Base-by-base conservation (phyloP, 37 sponge, comb jelly and placozoan species). In the Spongia lamella region DNA sequence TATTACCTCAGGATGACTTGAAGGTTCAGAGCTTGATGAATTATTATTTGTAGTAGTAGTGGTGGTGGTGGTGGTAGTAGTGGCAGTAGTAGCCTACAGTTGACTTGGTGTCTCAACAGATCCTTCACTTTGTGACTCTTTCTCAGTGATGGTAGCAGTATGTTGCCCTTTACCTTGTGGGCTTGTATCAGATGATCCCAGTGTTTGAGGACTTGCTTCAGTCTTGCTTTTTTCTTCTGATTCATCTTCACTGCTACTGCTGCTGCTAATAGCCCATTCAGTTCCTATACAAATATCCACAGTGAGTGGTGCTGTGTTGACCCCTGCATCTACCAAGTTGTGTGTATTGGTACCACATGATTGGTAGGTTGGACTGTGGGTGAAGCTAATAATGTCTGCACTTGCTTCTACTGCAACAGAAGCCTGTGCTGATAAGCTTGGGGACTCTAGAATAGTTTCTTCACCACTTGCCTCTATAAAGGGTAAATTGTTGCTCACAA, bases 231-330 rank as follows among this genome's bases (percentile, higher is more conserved):
- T 7, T 39, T 21, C 5, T 43, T 3, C 3, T 7, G 7, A 3
- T 69, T 39, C 26, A 11, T 2, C 17, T 5, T 39, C 49, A 19
- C 70, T 69, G 7, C 70, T 49, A 40, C 22, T 19, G 53, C 26
- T 32, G 6, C 25, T 30, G 26, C 29, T 24, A 21, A 11, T 58
- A 15, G 60, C 29, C 83, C 75, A 74, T 34, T 82, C 83, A 16
- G 83, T 82, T 21, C 83, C 83, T 6, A 82, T 75, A 17, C 66
- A 64, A 11, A 55, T 30, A 53, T 75, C 73, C 29, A 73, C 75
- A 0, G 33, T 82, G 1, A 74, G 21, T 29, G 83, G 83, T 15
- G 56, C 83, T 16, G 83, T 82, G 35, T 27, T 66, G 19, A 73
- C 47, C 0, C 32, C 61, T 17, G 31, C 54, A 3, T 82, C 83